Evolutionary conservation across 2,113 vertebrate genomes (phyloP), one percentile per base, ranked within the genome.

Genomic region (Upupa epops): DNA sequence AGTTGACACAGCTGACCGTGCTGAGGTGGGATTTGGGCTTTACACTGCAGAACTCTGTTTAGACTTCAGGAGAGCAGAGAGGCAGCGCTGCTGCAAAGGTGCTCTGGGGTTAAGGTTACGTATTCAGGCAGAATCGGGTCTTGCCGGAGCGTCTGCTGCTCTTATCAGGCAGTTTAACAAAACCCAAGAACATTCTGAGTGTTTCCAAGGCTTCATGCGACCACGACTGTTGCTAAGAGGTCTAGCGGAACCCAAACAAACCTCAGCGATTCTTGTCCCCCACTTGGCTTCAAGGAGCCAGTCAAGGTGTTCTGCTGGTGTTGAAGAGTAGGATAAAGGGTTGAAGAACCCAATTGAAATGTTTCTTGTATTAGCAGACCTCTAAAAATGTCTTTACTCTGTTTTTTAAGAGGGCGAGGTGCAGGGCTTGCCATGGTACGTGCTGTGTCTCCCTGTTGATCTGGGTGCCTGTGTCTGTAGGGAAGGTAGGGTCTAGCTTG

Each of bases 241-340:
- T 69, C 63, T 85, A 48, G 32, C 73, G 86, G 86, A 95, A 91
- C 78, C 66, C 81, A 91, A 92, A 94, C 63, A 92, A 89, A 86
- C 69, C 15, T 25, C 26, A 18, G 3, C 5, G 6, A 42, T 76
- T 20, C 22, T 92, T 85, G 84, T 76, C 20, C 29, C 82, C 32
- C 70, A 29, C 8, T 6, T 79, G 54, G 3, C 45, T 72, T 86
- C 58, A 86, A 72, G 77, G 58, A 84, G 36, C 46, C 29, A 17
- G 70, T 61, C 58, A 78, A 59, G 37, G 31, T 56, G 11, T 71
- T 65, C 54, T 2, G 18, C 54, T 75, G n/a, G 40, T 78, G 52
- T 40, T 0, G 0, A 65, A 81, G 73, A 66, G 1, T 0, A 14
- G 17, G 13, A 45, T 31, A 81, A 90, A 82, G 73, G 6, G 9